Base-by-base conservation (phyloP, 2,888 invertebrate species). In the Ethmia dodecea region DNA sequence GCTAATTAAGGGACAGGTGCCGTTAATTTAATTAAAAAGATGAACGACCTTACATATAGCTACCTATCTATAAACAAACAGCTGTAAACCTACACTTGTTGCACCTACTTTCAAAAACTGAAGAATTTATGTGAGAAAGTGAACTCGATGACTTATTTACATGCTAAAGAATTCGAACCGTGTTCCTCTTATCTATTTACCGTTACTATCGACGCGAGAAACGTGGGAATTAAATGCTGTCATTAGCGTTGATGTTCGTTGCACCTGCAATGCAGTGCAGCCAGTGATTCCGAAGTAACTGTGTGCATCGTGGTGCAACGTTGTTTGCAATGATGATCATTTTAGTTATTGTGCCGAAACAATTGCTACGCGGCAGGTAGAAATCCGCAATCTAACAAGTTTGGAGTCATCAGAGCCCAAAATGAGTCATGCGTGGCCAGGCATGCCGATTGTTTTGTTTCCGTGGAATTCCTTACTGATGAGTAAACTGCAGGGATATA, bases 361-460 rank as follows among this genome's bases (percentile, higher is more conserved):
- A 54, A 61, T 50, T 55, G 39, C n/a, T 43, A 42, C 51, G 52
- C 58, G 48, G 53, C 68, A 72, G 66, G 69, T 70, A 68, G 12
- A 37, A 69, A 66, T 61, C 52, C 55, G 47, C 52, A 64, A 60
- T 50, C 56, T 51, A 52, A 60, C 64, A 66, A 64, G 47, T 48
- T 44, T 32, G 47, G 60, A 78, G 58, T 66, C 69, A 57, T 57
- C 61, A 53, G 54, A 53, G 52, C 71, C 64, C 52, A 75, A 81
- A 81, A 80, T 86, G 84, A 84, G 59, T 84, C 84, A 84, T 80
- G 60, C 59, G 55, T 67, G 63, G 63, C 67, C 60, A 68, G 63
- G 62, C 60, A 64, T 66, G 60, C 60, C 58, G 61, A 71, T 73
- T 81, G 79, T 80, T 81, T 81, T 79, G 75, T 77, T 81, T 78